Percentiles rank a stretch among this genome's conserved stretches.
phyloP scores from a whole-genome alignment of 2,113 vertebrate genomes.

The Plecotus auritus region DNA sequence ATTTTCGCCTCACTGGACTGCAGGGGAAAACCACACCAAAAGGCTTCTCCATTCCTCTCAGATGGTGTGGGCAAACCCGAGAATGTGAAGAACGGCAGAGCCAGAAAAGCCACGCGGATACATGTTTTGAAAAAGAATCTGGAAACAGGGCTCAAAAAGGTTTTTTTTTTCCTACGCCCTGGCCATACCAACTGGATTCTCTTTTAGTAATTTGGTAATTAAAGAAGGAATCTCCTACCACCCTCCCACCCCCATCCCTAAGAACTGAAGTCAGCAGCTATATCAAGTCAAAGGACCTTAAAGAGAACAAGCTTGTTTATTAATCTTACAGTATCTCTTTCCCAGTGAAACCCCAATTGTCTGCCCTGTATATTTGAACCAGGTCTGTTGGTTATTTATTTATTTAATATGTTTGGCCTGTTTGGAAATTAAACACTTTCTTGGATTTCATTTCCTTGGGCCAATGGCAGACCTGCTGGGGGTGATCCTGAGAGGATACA shows the following conservation, averaged over 20 bases:
- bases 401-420: constrained; percentile 71
- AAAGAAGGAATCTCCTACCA: neutral
- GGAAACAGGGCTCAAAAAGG: neutral
- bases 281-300: neutral
- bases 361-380: neutral
- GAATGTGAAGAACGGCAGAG: neutral
- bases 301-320: neutral
- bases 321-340: constrained; percentile 44
- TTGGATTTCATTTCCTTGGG: constrained; percentile 73
- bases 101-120: neutral
- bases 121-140: neutral
- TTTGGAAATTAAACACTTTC: constrained; percentile 78
- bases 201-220: constrained; percentile 3
- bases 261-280: neutral
- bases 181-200: neutral
- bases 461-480: constrained; percentile 55
- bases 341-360: constrained; percentile 45
- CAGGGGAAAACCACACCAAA: neutral
- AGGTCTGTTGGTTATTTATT: constrained; percentile 70
- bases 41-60: neutral
- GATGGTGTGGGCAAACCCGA: neutral
- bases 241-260: neutral
- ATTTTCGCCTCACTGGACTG: neutral
- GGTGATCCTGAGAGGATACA: constrained; percentile 70
- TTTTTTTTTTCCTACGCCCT: neutral